A percentile compares a stretch with the other conserved stretches of the same genome.
These are phyloP conservation scores for Labroides dimidiatus DNA, from an alignment of 2,797 vertebrate genomes.

Conservation along the genomic window DNA sequence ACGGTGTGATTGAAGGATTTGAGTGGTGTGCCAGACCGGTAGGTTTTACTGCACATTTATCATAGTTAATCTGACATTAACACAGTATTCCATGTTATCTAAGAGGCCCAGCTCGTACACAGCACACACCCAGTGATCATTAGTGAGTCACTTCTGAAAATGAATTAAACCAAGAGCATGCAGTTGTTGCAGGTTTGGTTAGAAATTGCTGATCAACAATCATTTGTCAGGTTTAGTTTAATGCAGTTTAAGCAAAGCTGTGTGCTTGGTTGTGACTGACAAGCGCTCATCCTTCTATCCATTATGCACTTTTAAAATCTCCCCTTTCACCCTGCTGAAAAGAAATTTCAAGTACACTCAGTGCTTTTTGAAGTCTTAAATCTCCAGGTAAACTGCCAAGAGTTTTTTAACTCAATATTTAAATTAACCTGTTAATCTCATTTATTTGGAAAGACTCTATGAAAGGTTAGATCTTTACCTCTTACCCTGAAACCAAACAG, in stretches of 20 bases:
- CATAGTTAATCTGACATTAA: slow-evolving; percentile 20
- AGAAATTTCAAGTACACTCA: slow-evolving; percentile 3
- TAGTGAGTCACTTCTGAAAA: slow-evolving; percentile 5
- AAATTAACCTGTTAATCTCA: not conserved
- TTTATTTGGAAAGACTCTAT: no score
- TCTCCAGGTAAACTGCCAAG: not conserved
- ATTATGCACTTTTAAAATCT: slow-evolving; percentile 4
- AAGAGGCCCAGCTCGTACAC: not conserved
- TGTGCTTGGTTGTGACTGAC: not conserved
- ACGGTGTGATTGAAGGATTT: not conserved
- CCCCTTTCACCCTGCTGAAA: not conserved
- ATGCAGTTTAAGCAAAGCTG: not conserved
- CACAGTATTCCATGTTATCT: slow-evolving; percentile 1
- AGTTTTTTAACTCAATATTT: not conserved
- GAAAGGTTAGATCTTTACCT: no score
- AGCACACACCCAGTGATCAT: not conserved
- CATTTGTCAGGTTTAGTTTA: not conserved
- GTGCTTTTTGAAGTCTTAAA: not conserved
- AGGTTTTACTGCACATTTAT: slow-evolving; percentile 9
- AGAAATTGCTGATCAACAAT: slow-evolving; percentile 24
- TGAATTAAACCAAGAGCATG: slow-evolving; percentile 25
- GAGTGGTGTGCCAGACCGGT: slow-evolving; percentile 6
- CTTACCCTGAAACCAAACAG: not conserved
- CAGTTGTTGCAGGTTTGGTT: not conserved
- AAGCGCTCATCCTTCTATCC: not conserved